phyloP scores from a whole-genome alignment of 1,140 invertebrate species.

The Bombus vancouverensis region DNA sequence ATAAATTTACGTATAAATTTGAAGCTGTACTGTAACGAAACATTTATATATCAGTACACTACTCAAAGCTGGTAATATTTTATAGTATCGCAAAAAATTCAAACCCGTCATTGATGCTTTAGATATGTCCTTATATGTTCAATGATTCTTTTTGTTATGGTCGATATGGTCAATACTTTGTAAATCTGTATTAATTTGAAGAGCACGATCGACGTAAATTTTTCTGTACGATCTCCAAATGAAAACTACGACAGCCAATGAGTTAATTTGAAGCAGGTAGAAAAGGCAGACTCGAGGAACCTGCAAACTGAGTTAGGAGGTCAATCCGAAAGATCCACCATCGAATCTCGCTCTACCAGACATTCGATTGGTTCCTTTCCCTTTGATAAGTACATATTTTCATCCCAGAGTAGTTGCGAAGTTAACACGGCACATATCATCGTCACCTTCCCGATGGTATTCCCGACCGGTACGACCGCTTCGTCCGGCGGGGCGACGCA shows the following conservation, averaged over 20 bases:
- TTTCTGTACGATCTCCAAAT: background rate
- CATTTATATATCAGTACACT: too few relatives aligned
- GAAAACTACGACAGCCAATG: background rate
- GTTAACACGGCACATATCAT: background rate
- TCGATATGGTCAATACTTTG: too few relatives aligned
- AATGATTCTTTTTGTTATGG: background rate
- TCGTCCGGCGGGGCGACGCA: slow-evolving; percentile 40
- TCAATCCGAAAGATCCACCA: background rate
- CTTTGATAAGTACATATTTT: too few relatives aligned
- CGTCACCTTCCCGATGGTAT: slow-evolving; percentile 44
- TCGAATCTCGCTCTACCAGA: background rate
- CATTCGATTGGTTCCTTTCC: background rate
- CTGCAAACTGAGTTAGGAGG: too few relatives aligned
- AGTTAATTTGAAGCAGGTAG: background rate
- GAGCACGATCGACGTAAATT: background rate
- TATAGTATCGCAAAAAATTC: background rate
- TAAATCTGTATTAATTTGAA: background rate
- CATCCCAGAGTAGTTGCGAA: too few relatives aligned
- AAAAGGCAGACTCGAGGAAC: background rate
- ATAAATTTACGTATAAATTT: too few relatives aligned
- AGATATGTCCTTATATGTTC: background rate
- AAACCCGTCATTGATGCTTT: background rate
- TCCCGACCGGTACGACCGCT: slow-evolving; percentile 56
- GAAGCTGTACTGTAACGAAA: background rate
- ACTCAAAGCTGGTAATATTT: too few relatives aligned